Base-by-base conservation (phyloP, 1,140 invertebrate genomes). In the Drosophila aff. region DNA sequence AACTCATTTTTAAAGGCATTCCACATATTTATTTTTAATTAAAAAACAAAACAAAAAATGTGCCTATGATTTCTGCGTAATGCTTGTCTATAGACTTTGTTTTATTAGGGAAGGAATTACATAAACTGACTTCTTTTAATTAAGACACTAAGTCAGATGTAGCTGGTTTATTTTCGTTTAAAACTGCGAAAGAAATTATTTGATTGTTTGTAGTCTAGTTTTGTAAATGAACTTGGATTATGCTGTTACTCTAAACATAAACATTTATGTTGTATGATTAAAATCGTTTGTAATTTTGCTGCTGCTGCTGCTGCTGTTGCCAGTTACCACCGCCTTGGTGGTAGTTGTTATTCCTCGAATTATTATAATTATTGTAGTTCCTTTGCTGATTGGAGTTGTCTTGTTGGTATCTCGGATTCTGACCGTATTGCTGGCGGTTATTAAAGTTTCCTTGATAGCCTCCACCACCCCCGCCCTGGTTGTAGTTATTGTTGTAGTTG, bases 271-370 rank as follows among this genome's bases (percentile, higher is more conserved):
- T 23, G 3, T 26, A n/a, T 10, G 21, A 26, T 55, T 76, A 86
- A 62, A 86, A 86, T 52, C 82, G 57, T 52, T 84, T 76, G 68
- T 86, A 87, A 28, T 86, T 86, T 36, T 66, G 74, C 53, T 57
- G 53, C 53, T 55, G 52, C 11, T 53, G 9, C 33, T 40, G 64
- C 11, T 53, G 9, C 38, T 40, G 64, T 2, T 69, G 75, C n/a
- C 76, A 23, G 26, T 69, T 76, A 53, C 50, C 53, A 10, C 75
- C 76, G 11, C 66, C 58, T 40, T 78, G 75, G 10, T 78, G 75
- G 7, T 79, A 64, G 31, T 79, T 76, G 5, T 53, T 46, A 21
- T 82, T 60, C 18, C 73, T 71, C 7, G 59, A 66, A 47, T 81
- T 84, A 38, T 65, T 65, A 53, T 75, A 81, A 61, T 82, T 86